Evolutionary conservation across 2,888 invertebrate species (phyloP), one percentile per base, ranked within the genome.

Genomic region (Myopa testacea): DNA sequence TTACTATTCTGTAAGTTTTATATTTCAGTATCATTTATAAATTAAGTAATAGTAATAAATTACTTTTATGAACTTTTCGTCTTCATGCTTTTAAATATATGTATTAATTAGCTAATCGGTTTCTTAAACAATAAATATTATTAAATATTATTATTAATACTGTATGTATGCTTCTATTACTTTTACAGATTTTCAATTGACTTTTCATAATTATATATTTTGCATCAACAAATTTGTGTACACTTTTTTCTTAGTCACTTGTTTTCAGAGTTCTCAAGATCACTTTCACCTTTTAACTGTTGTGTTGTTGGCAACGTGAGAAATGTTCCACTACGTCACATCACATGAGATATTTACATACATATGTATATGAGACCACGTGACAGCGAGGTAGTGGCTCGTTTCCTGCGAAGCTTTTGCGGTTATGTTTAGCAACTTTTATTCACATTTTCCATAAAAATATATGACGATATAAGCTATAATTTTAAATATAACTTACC

Each of bases 271-370:
- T 26, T 26, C 26, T 26, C 26, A 26, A 26, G 26, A 26, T 55
- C 55, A 37, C 63, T 26, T 63, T 63, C 6, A 63, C 14, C 14
- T 63, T 12, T 55, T 63, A 26, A 45, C 0, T 70, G 78, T 26
- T 26, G 26, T 26, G 26, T 38, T 79, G 82, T 78, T 79, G 7
- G 40, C 70, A 81, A 81, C 81, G 79, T 77, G 81, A 81, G 81
- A 82, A 82, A 83, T 82, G 78, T 83, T 83, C 83, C 83, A 83
- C 83, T 83, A 83, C 83, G 83, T 83, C 83, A 83, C 83, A 83
- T 83, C 83, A 83, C 83, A 83, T 83, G 83, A 81, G 79, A 26
- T 26, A 78, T 81, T 45, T 45, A 45, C 45, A 45, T 26, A 26
- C 2, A 26, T 26, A 26, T 26, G 26, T 26, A 26, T 26, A 26